A percentile compares a stretch with the other conserved stretches of the same genome.
Conservation (phyloP, 2,888 invertebrate genomes). For the Tortrix viridana region DNA sequence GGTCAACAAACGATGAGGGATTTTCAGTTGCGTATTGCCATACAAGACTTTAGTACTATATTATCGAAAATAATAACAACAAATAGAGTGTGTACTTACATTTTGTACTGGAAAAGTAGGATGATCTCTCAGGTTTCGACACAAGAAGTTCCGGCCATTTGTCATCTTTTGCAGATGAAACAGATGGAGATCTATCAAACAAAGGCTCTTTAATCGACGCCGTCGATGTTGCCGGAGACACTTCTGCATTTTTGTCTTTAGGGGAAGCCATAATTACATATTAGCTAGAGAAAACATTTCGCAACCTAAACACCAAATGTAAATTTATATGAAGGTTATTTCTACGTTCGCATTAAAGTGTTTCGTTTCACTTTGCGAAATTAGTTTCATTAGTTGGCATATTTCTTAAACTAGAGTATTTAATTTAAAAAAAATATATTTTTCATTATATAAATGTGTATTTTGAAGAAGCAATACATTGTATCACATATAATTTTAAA, state of each 20-base stretch:
- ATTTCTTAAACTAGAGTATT: too few species aligned
- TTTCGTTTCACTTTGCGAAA: conserved; percentile 12
- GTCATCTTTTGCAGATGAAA: conserved; percentile 69
- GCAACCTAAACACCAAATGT: conserved; percentile 41
- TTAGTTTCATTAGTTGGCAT: too few species aligned
- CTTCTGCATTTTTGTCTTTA: conserved; percentile 60
- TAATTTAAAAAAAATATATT: too few species aligned
- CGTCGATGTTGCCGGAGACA: conserved; percentile 68
- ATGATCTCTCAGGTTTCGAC: conserved; percentile 74
- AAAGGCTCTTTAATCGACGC: conserved; percentile 63
- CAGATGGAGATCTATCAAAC: conserved; percentile 71
- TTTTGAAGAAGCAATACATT: too few species aligned
- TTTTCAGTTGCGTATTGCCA: too few species aligned
- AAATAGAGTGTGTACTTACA: conserved; percentile 59
- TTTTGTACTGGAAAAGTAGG: conserved; percentile 71
- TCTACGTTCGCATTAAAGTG: conserved; percentile 14
- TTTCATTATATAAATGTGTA: too few species aligned
- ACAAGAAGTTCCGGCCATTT: conserved; percentile 81
- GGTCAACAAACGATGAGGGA: neutral
- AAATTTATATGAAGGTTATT: conserved; percentile 37
- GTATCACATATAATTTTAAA: too few species aligned
- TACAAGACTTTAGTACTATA: neutral
- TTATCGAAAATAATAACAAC: conserved; percentile 12
- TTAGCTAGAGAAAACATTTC: conserved; percentile 53
- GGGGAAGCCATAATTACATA: conserved; percentile 66